phyloP scores from a whole-genome alignment of 2,797 vertebrate genomes.

The Silurus lanzhouensis region DNA sequence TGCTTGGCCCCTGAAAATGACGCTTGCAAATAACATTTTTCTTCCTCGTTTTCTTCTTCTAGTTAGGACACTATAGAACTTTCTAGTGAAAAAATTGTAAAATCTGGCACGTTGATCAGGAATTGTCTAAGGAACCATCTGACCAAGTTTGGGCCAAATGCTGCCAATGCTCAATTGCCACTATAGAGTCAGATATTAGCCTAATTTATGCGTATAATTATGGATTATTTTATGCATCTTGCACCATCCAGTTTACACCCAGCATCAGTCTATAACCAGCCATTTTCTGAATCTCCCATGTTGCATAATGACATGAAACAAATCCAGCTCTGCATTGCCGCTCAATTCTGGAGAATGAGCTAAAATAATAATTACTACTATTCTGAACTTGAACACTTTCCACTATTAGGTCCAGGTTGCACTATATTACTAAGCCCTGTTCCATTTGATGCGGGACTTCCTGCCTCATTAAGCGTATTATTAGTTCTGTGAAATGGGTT shows the following conservation, averaged over 20 bases:
- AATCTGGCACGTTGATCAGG: too few relatives aligned
- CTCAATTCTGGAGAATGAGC: not conserved
- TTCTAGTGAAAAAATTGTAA: too few relatives aligned
- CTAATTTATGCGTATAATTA: too few relatives aligned
- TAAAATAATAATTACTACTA: not conserved
- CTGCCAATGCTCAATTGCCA: too few relatives aligned
- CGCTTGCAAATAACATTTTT: too few relatives aligned
- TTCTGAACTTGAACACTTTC: not conserved
- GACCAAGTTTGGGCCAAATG: too few relatives aligned
- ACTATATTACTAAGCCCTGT: not conserved
- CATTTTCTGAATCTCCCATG: not conserved
- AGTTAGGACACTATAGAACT: too few relatives aligned
- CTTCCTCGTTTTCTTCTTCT: too few relatives aligned
- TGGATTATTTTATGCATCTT: not conserved
- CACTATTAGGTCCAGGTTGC: slow-evolving; percentile 9
- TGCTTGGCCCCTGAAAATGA: too few relatives aligned
- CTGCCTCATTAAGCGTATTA: slow-evolving; percentile 17
- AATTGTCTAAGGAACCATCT: too few relatives aligned
- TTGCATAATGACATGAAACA: not conserved
- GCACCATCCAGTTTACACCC: not conserved
- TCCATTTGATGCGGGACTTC: slow-evolving; percentile 18
- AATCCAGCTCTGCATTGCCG: not conserved
- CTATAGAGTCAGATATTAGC: too few relatives aligned
- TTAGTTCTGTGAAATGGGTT: slow-evolving; percentile 13
- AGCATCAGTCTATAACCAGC: not conserved